Conservation (phyloP, 2,888 invertebrate species). For the Acronicta alni region DNA sequence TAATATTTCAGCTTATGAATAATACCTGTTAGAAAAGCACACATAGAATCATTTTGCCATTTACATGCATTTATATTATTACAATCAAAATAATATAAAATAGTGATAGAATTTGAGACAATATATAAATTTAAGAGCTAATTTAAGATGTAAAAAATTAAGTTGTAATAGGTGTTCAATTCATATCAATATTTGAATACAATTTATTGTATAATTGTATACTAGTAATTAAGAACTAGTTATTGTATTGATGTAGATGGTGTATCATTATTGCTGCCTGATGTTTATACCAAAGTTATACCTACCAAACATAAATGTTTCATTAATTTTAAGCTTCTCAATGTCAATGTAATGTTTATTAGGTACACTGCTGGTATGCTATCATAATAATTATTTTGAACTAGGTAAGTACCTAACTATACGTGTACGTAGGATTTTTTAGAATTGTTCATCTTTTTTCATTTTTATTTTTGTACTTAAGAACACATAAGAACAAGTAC, state of each 20-base stretch:
- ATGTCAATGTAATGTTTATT: too few relatives aligned
- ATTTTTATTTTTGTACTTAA: conserved; percentile 52
- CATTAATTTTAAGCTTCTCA: background rate
- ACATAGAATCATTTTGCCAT: conserved; percentile 52
- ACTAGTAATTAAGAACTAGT: conserved; percentile 42
- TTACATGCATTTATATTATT: conserved; percentile 50
- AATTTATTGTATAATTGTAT: conserved; percentile 50
- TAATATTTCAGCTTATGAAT: conserved; percentile 20
- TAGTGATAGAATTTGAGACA: conserved; percentile 80
- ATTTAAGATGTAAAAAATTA: conserved; percentile 55
- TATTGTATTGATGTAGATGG: conserved; percentile 18
- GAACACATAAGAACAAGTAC: conserved; percentile 8
- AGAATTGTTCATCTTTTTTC: background rate
- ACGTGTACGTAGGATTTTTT: too few relatives aligned
- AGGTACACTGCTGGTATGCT: too few relatives aligned
- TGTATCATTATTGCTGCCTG: conserved; percentile 4
- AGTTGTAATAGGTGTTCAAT: conserved; percentile 58
- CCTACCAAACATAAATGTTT: background rate
- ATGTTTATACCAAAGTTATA: background rate
- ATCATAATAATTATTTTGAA: too few relatives aligned
- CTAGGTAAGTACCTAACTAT: too few relatives aligned
- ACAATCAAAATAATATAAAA: conserved; percentile 34
- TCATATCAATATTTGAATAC: conserved; percentile 60
- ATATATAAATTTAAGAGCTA: conserved; percentile 75
- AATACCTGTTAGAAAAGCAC: conserved; percentile 34